These are phyloP conservation scores for Musca domestica DNA, from an alignment of 1,140 invertebrate genomes.

Conservation along the genomic window DNA sequence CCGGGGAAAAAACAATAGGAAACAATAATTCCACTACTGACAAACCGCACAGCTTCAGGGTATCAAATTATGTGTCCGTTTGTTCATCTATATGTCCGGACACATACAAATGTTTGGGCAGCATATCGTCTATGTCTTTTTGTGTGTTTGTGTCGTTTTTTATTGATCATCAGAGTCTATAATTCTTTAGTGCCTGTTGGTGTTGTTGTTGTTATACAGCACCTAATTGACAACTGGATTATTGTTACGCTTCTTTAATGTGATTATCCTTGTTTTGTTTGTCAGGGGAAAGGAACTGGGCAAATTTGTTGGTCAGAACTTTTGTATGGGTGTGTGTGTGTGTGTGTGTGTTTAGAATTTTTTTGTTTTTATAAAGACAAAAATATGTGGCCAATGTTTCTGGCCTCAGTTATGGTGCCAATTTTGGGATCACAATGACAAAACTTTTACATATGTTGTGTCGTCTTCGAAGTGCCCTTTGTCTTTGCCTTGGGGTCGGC, in stretches of 20 bases:
- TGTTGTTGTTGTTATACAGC: slow-evolving; percentile 1
- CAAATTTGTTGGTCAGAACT: not conserved
- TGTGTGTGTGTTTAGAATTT: too few species aligned
- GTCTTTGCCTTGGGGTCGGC: too few species aligned
- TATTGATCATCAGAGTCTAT: not conserved
- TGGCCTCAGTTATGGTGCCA: slow-evolving; percentile 10
- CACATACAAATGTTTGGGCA: not conserved
- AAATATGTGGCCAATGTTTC: not conserved
- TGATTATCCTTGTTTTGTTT: slow-evolving; percentile 20
- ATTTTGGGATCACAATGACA: slow-evolving; percentile 9
- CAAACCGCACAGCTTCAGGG: not conserved
- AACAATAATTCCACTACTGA: too few species aligned
- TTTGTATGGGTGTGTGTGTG: not conserved
- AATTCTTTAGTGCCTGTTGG: slow-evolving; percentile 3
- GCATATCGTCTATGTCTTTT: slow-evolving; percentile 1
- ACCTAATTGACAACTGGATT: slow-evolving; percentile 25
- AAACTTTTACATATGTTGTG: slow-evolving; percentile 18
- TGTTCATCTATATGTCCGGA: slow-evolving; percentile 5
- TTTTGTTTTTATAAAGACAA: not conserved
- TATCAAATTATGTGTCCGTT: slow-evolving; percentile 15
- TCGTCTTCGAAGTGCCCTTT: not conserved
- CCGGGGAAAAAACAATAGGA: not conserved
- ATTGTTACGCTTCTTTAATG: slow-evolving; percentile 17
- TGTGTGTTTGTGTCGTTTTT: not conserved
- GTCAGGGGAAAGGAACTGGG: not conserved